A percentile compares a stretch with the other conserved stretches of the same genome.
These are phyloP conservation scores for Otolemur garnettii DNA, from an alignment of 2,113 vertebrate species.

Conservation along the genomic window DNA sequence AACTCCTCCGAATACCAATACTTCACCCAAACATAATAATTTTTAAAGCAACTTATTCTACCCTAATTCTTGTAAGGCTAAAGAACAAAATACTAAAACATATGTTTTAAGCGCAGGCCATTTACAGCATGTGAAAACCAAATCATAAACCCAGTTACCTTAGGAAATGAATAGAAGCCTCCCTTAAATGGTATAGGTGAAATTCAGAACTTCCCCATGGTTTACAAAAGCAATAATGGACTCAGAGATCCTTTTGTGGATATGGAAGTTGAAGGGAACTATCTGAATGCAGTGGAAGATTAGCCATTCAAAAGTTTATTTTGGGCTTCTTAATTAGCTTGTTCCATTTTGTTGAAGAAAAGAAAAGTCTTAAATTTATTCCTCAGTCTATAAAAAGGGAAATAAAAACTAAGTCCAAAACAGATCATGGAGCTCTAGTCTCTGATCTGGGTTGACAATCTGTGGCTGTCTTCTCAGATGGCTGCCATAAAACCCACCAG, in stretches of 20 bases:
- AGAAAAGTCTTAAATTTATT: slow-evolving; percentile 57
- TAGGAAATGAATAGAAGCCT: not conserved
- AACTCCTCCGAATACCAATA: not conserved
- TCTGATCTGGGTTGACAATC: not conserved
- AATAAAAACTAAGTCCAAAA: slow-evolving; percentile 47
- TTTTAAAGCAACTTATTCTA: slow-evolving; percentile 19
- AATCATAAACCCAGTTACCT: not conserved
- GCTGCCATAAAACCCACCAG: not conserved
- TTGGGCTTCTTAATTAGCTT: slow-evolving; percentile 47
- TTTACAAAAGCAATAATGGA: not conserved
- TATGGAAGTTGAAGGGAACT: not conserved
- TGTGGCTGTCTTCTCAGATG: not conserved
- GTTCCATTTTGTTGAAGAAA: slow-evolving; percentile 58
- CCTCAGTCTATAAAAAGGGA: slow-evolving; percentile 47
- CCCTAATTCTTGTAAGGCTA: not conserved
- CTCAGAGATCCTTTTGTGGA: slow-evolving; percentile 32
- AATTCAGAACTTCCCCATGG: not conserved
- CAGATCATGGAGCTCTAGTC: not conserved
- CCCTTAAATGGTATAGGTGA: not conserved
- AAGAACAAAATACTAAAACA: not conserved
- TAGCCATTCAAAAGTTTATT: slow-evolving; percentile 43
- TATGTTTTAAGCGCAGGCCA: not conserved
- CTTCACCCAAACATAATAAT: not conserved
- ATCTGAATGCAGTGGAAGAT: slow-evolving; percentile 36
- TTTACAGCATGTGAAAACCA: slow-evolving; percentile 16